Evolutionary conservation across 2,797 vertebrate genomes (phyloP).

Genomic region (Hypotaenidia okinawae): DNA sequence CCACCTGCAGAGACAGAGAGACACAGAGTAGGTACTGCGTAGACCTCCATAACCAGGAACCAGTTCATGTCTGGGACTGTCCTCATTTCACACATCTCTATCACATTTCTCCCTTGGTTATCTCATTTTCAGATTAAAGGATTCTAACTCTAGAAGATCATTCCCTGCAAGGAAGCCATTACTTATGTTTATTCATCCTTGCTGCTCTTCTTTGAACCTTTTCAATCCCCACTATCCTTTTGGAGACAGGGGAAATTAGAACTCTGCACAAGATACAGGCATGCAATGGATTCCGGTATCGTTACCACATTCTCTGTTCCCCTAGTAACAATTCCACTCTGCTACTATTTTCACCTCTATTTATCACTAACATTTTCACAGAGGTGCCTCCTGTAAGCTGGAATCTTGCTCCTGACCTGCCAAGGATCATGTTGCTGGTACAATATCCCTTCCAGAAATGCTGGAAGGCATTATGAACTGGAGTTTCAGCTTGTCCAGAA

Average conservation of each 20-base stretch:
- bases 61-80: background rate
- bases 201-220: background rate
- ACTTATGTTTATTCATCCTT: background rate
- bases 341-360: background rate
- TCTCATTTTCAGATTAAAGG: background rate
- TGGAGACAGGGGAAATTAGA: background rate
- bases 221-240: background rate
- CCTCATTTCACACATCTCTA: background rate
- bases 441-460: background rate
- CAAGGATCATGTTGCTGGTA: background rate
- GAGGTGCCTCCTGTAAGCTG: background rate
- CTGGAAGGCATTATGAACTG: background rate
- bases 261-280: background rate
- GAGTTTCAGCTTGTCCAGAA: background rate
- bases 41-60: background rate
- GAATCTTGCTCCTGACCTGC: background rate
- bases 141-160: background rate
- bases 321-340: background rate
- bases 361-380: background rate
- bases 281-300: background rate
- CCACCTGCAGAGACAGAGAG: slow-evolving; percentile 80
- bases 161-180: background rate
- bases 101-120: background rate
- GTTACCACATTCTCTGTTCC: background rate
- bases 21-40: background rate